Base-by-base conservation (phyloP, 2,113 vertebrate genomes). In the Sialia sialis region DNA sequence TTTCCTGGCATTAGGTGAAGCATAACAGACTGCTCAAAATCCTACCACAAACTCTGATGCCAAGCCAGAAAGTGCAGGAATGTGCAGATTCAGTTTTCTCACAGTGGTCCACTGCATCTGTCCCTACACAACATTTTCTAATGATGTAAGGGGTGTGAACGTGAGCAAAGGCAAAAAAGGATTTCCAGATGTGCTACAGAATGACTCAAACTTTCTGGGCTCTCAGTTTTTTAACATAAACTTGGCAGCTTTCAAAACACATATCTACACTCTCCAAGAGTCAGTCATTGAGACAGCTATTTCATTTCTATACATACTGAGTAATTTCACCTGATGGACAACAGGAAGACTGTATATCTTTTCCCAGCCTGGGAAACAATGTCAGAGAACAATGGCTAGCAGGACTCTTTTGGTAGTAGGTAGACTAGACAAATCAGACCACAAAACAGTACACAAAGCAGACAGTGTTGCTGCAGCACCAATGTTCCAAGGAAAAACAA, bases 161-260 rank as follows among this genome's bases (percentile, higher is more conserved):
- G 1, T 49, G 52, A 95, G 89, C 39, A 36, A 89, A 83, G 59
- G 87, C 72, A 93, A 95, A 95, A 95, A 48, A 86, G 75, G 60
- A 92, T 95, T 93, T 96, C 91, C 96, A 96, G 93, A 93, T 90
- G 94, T 87, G 68, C 68, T 89, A 74, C 75, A 88, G 93, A 70
- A 94, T 93, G 85, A 96, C 85, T 90, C 90, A 88, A 44, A 77
- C n/a, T 84, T 91, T 94, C 83, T 87, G 75, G 68, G 30, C 63
- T 83, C 89, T 91, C 64, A 39, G 41, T 36, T 95, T 95, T 90
- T 94, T 60, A 92, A 66, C 72, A 67, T 77, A 63, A 95, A 93
- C 59, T 90, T 93, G 87, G 89, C 87, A 84, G 75, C 25, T 81
- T 88, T 75, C 64, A 70, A 59, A 87, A 83, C 41, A 89, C 46